phyloP scores from a whole-genome alignment of 30 jellyfish, hydroid and myxozoan genomes.

The Cassiopea andromeda region DNA sequence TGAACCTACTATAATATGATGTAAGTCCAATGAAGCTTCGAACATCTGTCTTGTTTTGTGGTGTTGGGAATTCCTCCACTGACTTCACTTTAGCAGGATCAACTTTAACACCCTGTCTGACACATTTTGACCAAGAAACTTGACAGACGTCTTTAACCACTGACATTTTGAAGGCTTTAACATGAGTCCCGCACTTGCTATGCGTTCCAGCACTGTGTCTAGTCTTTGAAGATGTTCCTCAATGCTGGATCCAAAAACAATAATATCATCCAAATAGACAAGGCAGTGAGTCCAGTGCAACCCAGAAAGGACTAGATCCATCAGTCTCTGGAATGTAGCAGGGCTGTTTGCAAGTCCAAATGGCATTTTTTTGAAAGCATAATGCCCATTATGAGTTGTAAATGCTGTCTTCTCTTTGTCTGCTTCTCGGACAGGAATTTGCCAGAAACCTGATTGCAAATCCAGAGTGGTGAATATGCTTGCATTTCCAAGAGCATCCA shows the following conservation, averaged over 20 bases:
- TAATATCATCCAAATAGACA: slow-evolving; percentile 33
- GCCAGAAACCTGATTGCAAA: slow-evolving; percentile 52
- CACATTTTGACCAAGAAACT: slow-evolving; percentile 66
- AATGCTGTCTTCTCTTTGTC: slow-evolving; percentile 24
- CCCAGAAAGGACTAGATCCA: slow-evolving; percentile 48
- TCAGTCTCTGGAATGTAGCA: slow-evolving; percentile 60
- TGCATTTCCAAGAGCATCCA: slow-evolving; percentile 27
- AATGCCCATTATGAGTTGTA: neutral
- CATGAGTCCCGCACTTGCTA: slow-evolving; percentile 45
- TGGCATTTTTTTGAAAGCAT: neutral
- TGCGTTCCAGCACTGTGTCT: slow-evolving; percentile 39
- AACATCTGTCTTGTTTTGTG: slow-evolving; percentile 35
- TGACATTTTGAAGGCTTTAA: slow-evolving; percentile 60
- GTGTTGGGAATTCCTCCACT: slow-evolving; percentile 33
- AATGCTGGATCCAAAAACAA: slow-evolving; percentile 9
- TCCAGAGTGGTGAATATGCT: slow-evolving; percentile 28
- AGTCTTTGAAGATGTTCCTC: slow-evolving; percentile 45
- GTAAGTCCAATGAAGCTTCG: slow-evolving; percentile 56
- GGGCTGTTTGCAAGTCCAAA: slow-evolving; percentile 54
- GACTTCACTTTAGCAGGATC: slow-evolving; percentile 49
- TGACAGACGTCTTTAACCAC: slow-evolving; percentile 27
- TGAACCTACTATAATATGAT: neutral
- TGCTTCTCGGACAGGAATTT: neutral
- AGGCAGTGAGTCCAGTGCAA: slow-evolving; percentile 51
- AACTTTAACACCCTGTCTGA: slow-evolving; percentile 31